Evolutionary conservation across 2,113 vertebrate genomes (phyloP).

Genomic region (Grammomys dolichurus): DNA sequence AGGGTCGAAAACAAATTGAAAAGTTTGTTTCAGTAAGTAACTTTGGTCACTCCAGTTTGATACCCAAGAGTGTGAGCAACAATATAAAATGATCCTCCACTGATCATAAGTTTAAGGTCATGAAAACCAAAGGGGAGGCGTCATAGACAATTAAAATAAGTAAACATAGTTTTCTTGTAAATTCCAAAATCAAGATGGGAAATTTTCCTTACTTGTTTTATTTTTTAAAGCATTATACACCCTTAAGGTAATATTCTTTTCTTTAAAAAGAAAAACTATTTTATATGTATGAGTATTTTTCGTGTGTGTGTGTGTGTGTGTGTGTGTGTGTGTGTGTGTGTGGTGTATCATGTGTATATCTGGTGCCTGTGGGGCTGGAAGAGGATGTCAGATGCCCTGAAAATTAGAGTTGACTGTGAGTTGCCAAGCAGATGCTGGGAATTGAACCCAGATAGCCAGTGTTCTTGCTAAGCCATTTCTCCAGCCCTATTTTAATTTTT

Average conservation of each 20-base stretch:
- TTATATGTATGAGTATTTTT: background rate
- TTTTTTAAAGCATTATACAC: background rate
- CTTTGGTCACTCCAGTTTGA: background rate
- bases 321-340: background rate
- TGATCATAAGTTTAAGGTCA: slow-evolving; percentile 6
- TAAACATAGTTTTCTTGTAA: slow-evolving; percentile 3
- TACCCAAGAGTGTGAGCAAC: background rate
- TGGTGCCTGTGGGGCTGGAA: background rate
- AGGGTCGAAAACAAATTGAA: slow-evolving; percentile 87
- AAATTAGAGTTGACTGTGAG: background rate
- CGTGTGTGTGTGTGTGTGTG: background rate
- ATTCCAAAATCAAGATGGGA: slow-evolving; percentile 35
- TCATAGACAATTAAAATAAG: slow-evolving; percentile 16
- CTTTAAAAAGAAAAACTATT: background rate
- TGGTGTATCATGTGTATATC: too few relatives aligned
- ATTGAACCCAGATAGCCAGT: background rate
- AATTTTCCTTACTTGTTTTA: background rate
- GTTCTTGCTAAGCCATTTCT: background rate
- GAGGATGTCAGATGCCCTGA: background rate
- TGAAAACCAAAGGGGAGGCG: slow-evolving; percentile 8
- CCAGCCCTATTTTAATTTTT: background rate
- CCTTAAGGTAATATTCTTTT: background rate
- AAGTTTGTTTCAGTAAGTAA: slow-evolving; percentile 87
- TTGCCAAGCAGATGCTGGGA: background rate
- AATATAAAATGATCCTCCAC: background rate